These are phyloP conservation scores for Schlechtendalia chinensis DNA, from an alignment of 1,140 invertebrate species.

Conservation along the genomic window DNA sequence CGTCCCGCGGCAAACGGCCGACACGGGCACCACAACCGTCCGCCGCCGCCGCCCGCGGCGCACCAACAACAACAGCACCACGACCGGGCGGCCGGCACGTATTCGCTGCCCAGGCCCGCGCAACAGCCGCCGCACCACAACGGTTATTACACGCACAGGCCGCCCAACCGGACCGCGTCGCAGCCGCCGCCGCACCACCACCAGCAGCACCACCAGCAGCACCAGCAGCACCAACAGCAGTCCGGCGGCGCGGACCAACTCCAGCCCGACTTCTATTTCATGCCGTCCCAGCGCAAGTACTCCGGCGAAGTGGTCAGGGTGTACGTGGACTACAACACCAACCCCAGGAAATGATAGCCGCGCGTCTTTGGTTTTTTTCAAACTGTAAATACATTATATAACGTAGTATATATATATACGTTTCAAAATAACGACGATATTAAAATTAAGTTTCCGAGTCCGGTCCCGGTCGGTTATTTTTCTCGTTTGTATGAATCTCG, in stretches of 20 bases:
- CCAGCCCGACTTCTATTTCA: conserved; percentile 89
- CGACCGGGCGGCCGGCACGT: conserved; percentile 56
- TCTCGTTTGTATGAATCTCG: too few species aligned
- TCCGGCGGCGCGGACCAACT: conserved; percentile 55
- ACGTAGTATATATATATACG: background rate
- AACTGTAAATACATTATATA: background rate
- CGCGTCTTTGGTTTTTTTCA: conserved; percentile 4
- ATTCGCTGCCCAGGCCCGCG: conserved; percentile 58
- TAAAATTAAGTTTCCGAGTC: too few species aligned
- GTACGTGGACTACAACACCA: conserved; percentile 78
- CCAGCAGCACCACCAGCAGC: conserved; percentile 52
- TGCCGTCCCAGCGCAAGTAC: conserved; percentile 90
- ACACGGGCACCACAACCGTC: conserved; percentile 27
- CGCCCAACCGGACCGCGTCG: conserved; percentile 53
- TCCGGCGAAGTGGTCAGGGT: conserved; percentile 89
- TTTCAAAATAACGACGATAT: background rate
- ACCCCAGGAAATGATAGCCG: conserved; percentile 56
- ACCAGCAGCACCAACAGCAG: conserved; percentile 57
- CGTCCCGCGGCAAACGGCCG: conserved; percentile 56
- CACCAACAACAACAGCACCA: conserved; percentile 51
- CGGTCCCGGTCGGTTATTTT: background rate
- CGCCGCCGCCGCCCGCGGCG: conserved; percentile 45
- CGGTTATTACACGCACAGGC: conserved; percentile 60
- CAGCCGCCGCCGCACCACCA: conserved; percentile 57
- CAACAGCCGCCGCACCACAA: conserved; percentile 55